These are phyloP conservation scores for Kradibia gibbosae DNA, from an alignment of 1,140 invertebrate genomes.

Conservation along the genomic window DNA sequence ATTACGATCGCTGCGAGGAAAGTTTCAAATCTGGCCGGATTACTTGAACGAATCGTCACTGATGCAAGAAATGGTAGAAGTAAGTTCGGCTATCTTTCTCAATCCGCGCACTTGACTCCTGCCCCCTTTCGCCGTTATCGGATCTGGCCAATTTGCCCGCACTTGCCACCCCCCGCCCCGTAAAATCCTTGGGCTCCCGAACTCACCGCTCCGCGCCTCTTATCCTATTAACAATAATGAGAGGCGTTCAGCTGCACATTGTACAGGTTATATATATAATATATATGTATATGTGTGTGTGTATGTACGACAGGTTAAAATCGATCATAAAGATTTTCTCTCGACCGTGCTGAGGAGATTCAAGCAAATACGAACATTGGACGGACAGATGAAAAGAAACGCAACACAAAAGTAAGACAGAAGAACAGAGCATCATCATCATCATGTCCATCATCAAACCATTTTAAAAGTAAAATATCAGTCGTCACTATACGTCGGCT, in stretches of 20 bases:
- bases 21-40: conserved; percentile 72
- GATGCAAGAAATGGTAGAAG: conserved; percentile 63
- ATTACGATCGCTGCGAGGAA: conserved; percentile 73
- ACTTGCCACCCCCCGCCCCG: too few species aligned
- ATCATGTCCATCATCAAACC: conserved; percentile 45
- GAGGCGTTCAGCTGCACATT: too few species aligned
- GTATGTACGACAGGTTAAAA: conserved; percentile 65
- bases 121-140: too few species aligned
- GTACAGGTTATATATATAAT: too few species aligned
- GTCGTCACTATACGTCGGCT: conserved; percentile 41
- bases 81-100: conserved; percentile 32
- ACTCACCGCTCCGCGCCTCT: too few species aligned
- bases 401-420: conserved; percentile 59
- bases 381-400: conserved; percentile 59
- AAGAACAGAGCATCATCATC: conserved; percentile 43
- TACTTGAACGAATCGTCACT: conserved; percentile 68
- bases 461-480: conserved; percentile 49
- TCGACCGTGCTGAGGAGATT: conserved; percentile 73
- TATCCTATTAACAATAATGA: too few species aligned
- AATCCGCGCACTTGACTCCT: not conserved
- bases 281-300: not conserved
- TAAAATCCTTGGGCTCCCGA: too few species aligned
- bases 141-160: too few species aligned
- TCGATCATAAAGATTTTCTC: conserved; percentile 76
- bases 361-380: conserved; percentile 64